Evolutionary conservation across 2,113 vertebrate genomes (phyloP), one percentile per base, ranked within the genome.

Genomic region (Ictidomys tridecemlineatus): DNA sequence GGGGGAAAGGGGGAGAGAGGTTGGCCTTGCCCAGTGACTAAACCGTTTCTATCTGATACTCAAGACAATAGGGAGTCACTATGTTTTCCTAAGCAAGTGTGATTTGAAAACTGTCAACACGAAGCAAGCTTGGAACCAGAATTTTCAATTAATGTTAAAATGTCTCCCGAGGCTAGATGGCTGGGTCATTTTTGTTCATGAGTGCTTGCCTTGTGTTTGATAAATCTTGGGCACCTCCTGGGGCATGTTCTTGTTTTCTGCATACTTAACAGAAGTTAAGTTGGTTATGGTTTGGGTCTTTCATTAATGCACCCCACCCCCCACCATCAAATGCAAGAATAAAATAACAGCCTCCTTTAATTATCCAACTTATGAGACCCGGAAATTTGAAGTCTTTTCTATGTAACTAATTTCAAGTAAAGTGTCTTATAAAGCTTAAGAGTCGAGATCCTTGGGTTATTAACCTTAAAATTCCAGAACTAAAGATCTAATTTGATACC

Each of bases 401-500:
- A 77, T 42, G 28, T 76, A 73, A 93, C 70, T 97, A 96, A 80
- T 91, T 89, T 83, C 14, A 97, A 77, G 30, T 91, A 85, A 96
- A 96, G 76, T 14, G 4, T 56, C 30, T 58, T 89, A 17, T 85
- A 95, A 90, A 97, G 39, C 32, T 56, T 95, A 74, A 90, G 84
- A 91, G 13, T 18, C 58, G 65, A 96, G 85, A 88, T 89, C 87
- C 63, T 90, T 93, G 51, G 16, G 16, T 34, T 72, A 6, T 92
- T 91, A 97, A 94, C 16, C 2, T 93, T 91, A 92, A 94, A 83
- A 93, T 97, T 96, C 5, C 45, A 73, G 61, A 97, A 98, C 95
- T 95, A 93, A 70, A 98, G 89, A 53, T 91, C 93, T 91, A 76
- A 95, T 98, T 97, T 94, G 51, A 76, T 96, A 28, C 88, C 89